A percentile compares a stretch with the other conserved stretches of the same genome.
Conservation (phyloP, 2,113 vertebrate genomes). For the Corydoras sp. region DNA sequence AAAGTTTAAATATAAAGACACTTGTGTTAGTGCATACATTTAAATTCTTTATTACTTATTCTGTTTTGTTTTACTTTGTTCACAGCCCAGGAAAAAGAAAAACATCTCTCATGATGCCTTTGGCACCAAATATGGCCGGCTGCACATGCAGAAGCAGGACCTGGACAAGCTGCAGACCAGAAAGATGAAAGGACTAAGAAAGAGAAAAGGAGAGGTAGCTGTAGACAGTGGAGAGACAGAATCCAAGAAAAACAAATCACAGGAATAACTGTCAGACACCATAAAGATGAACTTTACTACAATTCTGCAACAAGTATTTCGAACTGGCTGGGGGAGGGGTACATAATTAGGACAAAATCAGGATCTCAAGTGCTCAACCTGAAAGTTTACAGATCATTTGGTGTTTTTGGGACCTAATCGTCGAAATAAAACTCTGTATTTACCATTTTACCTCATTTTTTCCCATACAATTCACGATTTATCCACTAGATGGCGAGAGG, state of each 20-base stretch:
- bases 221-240: slow-evolving; percentile 40
- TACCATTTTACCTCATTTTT: neutral
- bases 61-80: neutral
- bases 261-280: slow-evolving; percentile 2
- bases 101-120: slow-evolving; percentile 88
- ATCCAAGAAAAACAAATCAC: slow-evolving; percentile 67
- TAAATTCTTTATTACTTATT: neutral
- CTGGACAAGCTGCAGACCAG: slow-evolving; percentile 84
- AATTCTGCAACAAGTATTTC: too few relatives aligned
- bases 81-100: slow-evolving; percentile 91
- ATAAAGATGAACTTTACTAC: too few relatives aligned
- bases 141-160: slow-evolving; percentile 98
- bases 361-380: too few relatives aligned
- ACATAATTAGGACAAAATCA: too few relatives aligned
- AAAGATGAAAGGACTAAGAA: slow-evolving; percentile 92
- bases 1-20: neutral
- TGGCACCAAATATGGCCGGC: slow-evolving; percentile 82
- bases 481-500: neutral
- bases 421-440: too few relatives aligned
- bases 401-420: too few relatives aligned
- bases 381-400: too few relatives aligned
- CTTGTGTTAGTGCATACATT: neutral
- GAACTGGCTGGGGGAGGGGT: too few relatives aligned
- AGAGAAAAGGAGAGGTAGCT: slow-evolving; percentile 60
- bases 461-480: neutral